Conservation (phyloP, 1,140 invertebrate species). For the Zophobas morio region DNA sequence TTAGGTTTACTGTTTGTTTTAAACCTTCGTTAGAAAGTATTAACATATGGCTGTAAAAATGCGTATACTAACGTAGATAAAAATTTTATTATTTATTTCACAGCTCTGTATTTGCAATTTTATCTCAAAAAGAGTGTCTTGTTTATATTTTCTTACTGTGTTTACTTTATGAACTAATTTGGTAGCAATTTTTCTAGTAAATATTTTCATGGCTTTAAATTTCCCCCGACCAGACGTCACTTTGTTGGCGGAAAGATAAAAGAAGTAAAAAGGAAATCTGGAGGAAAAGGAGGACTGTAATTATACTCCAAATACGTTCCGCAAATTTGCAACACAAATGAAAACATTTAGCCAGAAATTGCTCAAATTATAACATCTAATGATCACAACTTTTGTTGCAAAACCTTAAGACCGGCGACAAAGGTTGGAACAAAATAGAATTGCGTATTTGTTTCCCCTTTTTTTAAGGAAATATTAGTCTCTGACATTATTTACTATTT, state of each 20-base stretch:
- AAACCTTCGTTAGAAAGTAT: too few species aligned
- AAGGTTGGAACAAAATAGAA: not conserved
- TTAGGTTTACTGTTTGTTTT: too few species aligned
- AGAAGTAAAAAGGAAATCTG: slow-evolving; percentile 17
- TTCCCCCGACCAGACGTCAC: not conserved
- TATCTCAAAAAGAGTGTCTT: too few species aligned
- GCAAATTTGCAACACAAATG: slow-evolving; percentile 31
- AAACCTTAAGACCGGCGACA: not conserved
- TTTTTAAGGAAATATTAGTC: too few species aligned
- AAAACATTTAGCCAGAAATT: slow-evolving; percentile 23
- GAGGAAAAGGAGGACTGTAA: slow-evolving; percentile 10
- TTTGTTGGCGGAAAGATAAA: slow-evolving; percentile 7
- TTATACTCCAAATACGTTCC: slow-evolving; percentile 23
- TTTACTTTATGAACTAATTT: not conserved
- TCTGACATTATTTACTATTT: too few species aligned
- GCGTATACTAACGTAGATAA: too few species aligned
- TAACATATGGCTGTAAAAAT: too few species aligned
- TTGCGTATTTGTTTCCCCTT: too few species aligned
- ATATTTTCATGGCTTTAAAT: slow-evolving; percentile 1
- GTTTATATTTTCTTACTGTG: not conserved
- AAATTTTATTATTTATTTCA: too few species aligned
- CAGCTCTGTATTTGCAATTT: too few species aligned
- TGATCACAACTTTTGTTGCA: not conserved
- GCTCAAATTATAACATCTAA: slow-evolving; percentile 12
- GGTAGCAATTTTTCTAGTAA: not conserved